Evolutionary conservation across 1,140 invertebrate species (phyloP).

Genomic region (Pomphorhynchus laevis): DNA sequence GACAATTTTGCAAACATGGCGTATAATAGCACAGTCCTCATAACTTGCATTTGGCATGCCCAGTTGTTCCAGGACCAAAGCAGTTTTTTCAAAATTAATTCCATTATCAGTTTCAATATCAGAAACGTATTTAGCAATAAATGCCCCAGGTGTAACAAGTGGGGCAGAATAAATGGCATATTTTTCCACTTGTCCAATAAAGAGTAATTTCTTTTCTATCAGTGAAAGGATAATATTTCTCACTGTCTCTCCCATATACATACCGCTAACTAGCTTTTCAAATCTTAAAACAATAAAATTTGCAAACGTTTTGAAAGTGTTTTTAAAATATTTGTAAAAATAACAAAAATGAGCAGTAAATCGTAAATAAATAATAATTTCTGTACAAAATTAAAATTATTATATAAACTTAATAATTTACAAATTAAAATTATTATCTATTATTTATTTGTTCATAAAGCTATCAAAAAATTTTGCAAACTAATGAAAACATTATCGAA

Average conservation of each 20-base stretch:
- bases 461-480: background rate
- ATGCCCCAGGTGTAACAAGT: conserved; percentile 26
- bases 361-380: too few relatives aligned
- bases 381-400: background rate
- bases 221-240: conserved; percentile 21
- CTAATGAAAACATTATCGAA: too few relatives aligned
- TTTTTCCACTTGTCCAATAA: conserved; percentile 12
- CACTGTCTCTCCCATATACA: conserved; percentile 25
- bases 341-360: too few relatives aligned
- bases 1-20: conserved; percentile 58
- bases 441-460: background rate
- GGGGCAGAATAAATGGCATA: conserved; percentile 17
- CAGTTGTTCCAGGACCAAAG: conserved; percentile 46
- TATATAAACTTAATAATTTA: background rate
- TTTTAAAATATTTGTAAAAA: background rate
- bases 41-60: conserved; percentile 36
- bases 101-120: conserved; percentile 43
- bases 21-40: conserved; percentile 48
- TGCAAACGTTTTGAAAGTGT: background rate
- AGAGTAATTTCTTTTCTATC: conserved; percentile 18
- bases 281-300: conserved; percentile 16
- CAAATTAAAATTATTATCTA: conserved; percentile 3
- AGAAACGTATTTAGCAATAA: conserved; percentile 81
- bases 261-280: conserved; percentile 25
- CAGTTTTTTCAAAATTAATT: conserved; percentile 35